A percentile compares a stretch with the other conserved stretches of the same genome.
Evolutionary conservation across 2,888 invertebrate species (phyloP).

Genomic region (Stegophylla sp.): DNA sequence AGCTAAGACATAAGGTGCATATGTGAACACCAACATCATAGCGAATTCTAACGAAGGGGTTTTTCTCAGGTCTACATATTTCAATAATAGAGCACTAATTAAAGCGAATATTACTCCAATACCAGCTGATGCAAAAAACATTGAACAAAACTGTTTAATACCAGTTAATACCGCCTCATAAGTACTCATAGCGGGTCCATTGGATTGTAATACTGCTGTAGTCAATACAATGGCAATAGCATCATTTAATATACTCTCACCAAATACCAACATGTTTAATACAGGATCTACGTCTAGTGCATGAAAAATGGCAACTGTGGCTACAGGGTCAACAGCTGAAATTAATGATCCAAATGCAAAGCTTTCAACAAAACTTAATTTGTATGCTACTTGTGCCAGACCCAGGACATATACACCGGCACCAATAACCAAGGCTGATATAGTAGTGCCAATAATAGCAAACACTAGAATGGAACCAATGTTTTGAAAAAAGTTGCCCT

Average conservation of each 20-base stretch:
- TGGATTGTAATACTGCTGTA: slow-evolving; percentile 80
- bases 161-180: slow-evolving; percentile 87
- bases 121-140: slow-evolving; percentile 98
- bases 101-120: slow-evolving; percentile 95
- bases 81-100: slow-evolving; percentile 87
- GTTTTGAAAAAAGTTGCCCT: slow-evolving; percentile 93
- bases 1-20: slow-evolving; percentile 96
- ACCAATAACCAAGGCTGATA: slow-evolving; percentile 96
- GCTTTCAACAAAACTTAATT: slow-evolving; percentile 92
- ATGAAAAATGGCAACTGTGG: slow-evolving; percentile 98
- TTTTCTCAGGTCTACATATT: slow-evolving; percentile 94
- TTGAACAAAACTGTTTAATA: slow-evolving; percentile 78
- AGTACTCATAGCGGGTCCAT: slow-evolving; percentile 73
- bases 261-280: slow-evolving; percentile 98
- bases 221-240: slow-evolving; percentile 98
- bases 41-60: slow-evolving; percentile 98
- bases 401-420: slow-evolving; percentile 95
- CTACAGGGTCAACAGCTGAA: slow-evolving; percentile 98
- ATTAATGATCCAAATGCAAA: slow-evolving; percentile 98
- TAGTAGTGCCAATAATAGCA: slow-evolving; percentile 95
- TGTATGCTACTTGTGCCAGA: slow-evolving; percentile 87
- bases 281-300: slow-evolving; percentile 96
- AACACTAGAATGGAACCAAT: slow-evolving; percentile 98
- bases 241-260: slow-evolving; percentile 94
- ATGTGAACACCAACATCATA: slow-evolving; percentile 97